A percentile compares a stretch with the other conserved stretches of the same genome.
Conservation (phyloP, 1,140 invertebrate genomes). For the Drosophila teissieri region DNA sequence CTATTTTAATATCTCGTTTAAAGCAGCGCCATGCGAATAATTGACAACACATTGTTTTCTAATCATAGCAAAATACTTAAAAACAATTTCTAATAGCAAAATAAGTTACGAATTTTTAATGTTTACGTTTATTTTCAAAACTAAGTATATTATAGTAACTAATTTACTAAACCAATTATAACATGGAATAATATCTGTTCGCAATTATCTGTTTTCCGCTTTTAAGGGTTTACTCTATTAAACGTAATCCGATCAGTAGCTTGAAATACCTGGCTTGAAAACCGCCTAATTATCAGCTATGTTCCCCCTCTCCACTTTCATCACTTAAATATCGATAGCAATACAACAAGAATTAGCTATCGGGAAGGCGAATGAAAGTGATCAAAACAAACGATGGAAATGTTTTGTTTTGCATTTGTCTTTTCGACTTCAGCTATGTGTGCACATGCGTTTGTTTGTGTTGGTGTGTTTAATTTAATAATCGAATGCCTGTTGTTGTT, state of each 20-base stretch:
- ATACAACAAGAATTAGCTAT: constrained; percentile 18
- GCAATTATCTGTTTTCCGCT: too few relatives aligned
- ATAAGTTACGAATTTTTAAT: too few relatives aligned
- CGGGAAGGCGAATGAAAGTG: constrained; percentile 25
- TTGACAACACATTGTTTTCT: too few relatives aligned
- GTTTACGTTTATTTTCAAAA: too few relatives aligned
- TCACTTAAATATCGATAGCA: constrained; percentile 24
- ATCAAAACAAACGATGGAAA: constrained; percentile 40
- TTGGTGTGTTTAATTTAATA: constrained; percentile 29
- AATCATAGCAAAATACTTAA: too few relatives aligned
- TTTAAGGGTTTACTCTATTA: neutral
- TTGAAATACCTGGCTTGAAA: constrained; percentile 4
- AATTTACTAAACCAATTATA: too few relatives aligned
- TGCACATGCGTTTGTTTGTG: constrained; percentile 3
- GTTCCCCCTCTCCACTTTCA: neutral
- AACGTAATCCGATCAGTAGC: neutral
- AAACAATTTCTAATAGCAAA: too few relatives aligned
- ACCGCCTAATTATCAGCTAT: neutral
- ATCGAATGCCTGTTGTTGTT: constrained; percentile 21
- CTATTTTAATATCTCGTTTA: too few relatives aligned
- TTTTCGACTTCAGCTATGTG: neutral
- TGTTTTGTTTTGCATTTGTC: constrained; percentile 32
- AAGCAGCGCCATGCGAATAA: too few relatives aligned
- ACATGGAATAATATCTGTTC: too few relatives aligned
- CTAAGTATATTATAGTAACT: too few relatives aligned